A percentile compares a stretch with the other conserved stretches of the same genome.
phyloP scores from a whole-genome alignment of 1,140 invertebrate genomes.

The Thalassaphorura encarpata region DNA sequence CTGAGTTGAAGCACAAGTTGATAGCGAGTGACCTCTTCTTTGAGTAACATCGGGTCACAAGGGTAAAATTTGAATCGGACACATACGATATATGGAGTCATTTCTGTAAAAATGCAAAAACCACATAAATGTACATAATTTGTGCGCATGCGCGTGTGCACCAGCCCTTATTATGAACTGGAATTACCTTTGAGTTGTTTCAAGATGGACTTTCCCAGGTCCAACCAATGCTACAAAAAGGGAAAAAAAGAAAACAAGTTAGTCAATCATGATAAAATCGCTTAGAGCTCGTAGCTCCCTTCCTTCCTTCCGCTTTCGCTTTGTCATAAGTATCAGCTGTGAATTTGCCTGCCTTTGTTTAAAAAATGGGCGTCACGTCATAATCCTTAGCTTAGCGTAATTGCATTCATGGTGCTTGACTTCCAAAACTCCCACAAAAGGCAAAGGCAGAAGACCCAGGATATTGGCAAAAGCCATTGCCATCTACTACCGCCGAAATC shows the following conservation, averaged over 20 bases:
- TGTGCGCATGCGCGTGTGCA: background rate
- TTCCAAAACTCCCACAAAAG: too few relatives aligned
- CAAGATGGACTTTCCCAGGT: conserved; percentile 80
- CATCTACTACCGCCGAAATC: too few relatives aligned
- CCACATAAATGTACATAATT: background rate
- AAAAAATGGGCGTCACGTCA: too few relatives aligned
- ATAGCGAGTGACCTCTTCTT: conserved; percentile 80
- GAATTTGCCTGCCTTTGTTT: too few relatives aligned
- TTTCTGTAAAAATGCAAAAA: conserved; percentile 48
- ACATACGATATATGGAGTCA: conserved; percentile 76
- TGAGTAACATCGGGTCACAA: conserved; percentile 69
- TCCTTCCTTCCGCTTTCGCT: too few relatives aligned
- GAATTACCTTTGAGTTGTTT: conserved; percentile 87
- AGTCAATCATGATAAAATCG: background rate
- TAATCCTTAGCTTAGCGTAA: too few relatives aligned
- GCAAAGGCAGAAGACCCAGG: too few relatives aligned
- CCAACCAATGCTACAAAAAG: conserved; percentile 84
- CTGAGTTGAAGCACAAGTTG: conserved; percentile 90
- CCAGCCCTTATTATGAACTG: too few relatives aligned
- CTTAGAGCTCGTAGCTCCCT: background rate
- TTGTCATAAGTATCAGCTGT: too few relatives aligned
- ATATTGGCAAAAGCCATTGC: too few relatives aligned
- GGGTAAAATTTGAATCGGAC: conserved; percentile 93
- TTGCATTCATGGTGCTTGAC: too few relatives aligned
- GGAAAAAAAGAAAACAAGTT: conserved; percentile 23